These are phyloP conservation scores for Brachystomella parvula DNA, from an alignment of 1,140 invertebrate genomes.

Conservation along the genomic window DNA sequence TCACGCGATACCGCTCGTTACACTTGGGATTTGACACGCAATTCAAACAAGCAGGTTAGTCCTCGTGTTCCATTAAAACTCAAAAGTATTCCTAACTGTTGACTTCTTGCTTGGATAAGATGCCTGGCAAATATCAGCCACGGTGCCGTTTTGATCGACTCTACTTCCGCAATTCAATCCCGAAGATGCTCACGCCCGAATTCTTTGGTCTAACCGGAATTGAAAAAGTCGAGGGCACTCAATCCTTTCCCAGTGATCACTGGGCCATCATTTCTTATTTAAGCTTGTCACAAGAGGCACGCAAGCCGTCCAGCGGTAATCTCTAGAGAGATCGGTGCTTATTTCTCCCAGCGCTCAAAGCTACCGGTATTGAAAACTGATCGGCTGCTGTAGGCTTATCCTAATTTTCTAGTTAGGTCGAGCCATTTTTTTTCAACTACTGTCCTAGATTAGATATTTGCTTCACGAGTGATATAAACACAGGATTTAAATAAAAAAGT, in stretches of 20 bases:
- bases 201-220: conserved; percentile 53
- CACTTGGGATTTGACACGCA: conserved; percentile 53
- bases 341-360: too few relatives aligned
- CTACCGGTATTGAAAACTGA: too few relatives aligned
- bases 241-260: conserved; percentile 55
- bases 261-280: conserved; percentile 50
- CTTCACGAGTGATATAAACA: not conserved
- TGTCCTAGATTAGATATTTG: too few relatives aligned
- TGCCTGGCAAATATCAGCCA: conserved; percentile 44
- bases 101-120: conserved; percentile 38
- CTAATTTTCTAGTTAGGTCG: too few relatives aligned
- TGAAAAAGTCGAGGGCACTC: conserved; percentile 48
- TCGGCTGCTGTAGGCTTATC: too few relatives aligned
- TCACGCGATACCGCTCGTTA: conserved; percentile 48
- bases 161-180: conserved; percentile 44
- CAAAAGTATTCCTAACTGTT: not conserved
- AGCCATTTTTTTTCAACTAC: too few relatives aligned
- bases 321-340: too few relatives aligned
- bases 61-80: not conserved
- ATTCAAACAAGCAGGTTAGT: conserved; percentile 45
- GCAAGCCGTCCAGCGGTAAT: conserved; percentile 25
- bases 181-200: conserved; percentile 40
- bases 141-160: conserved; percentile 53
- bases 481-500: not conserved
- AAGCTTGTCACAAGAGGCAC: conserved; percentile 23